Percentiles rank a stretch among this genome's conserved stretches.
Evolutionary conservation across 2,113 vertebrate species (phyloP).

Genomic region (Puffinus mauretanicus): DNA sequence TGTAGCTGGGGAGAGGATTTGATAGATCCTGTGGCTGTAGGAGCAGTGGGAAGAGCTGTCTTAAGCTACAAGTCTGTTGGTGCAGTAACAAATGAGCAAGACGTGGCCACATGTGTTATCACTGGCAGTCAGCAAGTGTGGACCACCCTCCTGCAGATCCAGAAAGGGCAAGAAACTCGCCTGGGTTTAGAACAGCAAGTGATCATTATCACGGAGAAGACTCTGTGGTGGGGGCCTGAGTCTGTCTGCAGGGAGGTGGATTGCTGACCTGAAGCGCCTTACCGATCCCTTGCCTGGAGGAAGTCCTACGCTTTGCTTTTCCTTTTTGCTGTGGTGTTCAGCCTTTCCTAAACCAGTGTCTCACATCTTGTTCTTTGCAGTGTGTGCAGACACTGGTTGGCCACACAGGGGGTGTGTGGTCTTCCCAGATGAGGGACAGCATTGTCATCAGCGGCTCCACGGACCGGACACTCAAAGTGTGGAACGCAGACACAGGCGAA

Average conservation of each 20-base stretch:
- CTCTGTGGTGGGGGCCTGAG: neutral
- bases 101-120: neutral
- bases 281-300: neutral
- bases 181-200: neutral
- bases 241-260: neutral
- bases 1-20: neutral
- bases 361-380: neutral
- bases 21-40: neutral
- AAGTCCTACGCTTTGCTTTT: neutral
- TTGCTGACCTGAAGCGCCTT: neutral
- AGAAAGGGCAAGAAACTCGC: neutral
- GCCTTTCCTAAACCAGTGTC: neutral
- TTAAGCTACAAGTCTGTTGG: neutral
- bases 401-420: slow-evolving; percentile 69
- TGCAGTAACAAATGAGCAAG: neutral
- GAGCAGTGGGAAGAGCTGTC: neutral
- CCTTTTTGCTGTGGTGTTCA: neutral
- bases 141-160: no score
- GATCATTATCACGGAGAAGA: rapidly evolving
- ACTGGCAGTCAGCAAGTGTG: no score
- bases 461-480: slow-evolving; percentile 66
- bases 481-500: slow-evolving; percentile 62
- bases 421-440: slow-evolving; percentile 70
- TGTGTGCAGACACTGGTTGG: slow-evolving; percentile 71
- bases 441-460: slow-evolving; percentile 69